Percentiles rank a stretch among this genome's conserved stretches.
Evolutionary conservation across 2,113 vertebrate genomes (phyloP).

Genomic region (Astur gentilis): DNA sequence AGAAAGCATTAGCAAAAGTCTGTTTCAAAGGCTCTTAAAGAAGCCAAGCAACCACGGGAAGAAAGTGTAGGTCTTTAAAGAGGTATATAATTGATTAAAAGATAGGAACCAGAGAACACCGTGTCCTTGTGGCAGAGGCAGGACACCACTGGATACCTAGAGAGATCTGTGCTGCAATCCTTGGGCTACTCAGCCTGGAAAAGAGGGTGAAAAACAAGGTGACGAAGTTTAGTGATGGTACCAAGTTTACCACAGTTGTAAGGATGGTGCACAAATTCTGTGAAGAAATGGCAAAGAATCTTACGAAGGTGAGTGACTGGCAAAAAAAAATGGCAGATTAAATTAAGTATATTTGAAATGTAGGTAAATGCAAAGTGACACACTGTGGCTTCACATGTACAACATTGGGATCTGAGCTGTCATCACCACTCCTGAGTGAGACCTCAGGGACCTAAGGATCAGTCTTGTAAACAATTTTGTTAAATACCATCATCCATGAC

Average conservation of each 20-base stretch:
- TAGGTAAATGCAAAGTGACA: slow-evolving; percentile 16
- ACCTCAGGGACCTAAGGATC: background rate
- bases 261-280: background rate
- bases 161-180: background rate
- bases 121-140: background rate
- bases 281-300: background rate
- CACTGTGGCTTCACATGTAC: background rate
- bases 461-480: background rate
- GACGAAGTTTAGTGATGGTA: background rate
- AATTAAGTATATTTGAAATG: background rate
- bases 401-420: background rate
- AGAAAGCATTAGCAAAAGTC: background rate
- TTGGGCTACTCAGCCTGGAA: background rate
- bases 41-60: background rate
- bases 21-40: background rate
- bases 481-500: background rate
- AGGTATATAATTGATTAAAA: slow-evolving; percentile 26
- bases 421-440: background rate
- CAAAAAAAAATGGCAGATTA: background rate
- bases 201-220: background rate
- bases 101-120: background rate
- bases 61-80: background rate
- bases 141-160: background rate
- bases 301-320: background rate
- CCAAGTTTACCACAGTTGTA: background rate